A percentile compares a stretch with the other conserved stretches of the same genome.
These are phyloP conservation scores for Stenichneumon culpator DNA, from an alignment of 2,888 invertebrate species.

Conservation along the genomic window DNA sequence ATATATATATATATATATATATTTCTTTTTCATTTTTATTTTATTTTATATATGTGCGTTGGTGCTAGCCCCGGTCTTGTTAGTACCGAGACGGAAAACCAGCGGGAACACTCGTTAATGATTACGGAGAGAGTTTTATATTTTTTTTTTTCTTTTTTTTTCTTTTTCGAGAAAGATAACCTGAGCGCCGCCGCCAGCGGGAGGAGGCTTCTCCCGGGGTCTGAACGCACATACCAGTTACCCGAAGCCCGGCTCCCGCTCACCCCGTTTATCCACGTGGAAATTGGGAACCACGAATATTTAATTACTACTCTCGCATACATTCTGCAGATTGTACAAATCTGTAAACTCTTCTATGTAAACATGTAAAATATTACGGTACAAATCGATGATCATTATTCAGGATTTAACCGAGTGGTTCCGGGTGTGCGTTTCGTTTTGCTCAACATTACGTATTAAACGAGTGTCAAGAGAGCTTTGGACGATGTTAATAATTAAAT, in stretches of 20 bases:
- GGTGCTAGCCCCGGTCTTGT: constrained; percentile 62
- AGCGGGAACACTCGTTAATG: constrained; percentile 70
- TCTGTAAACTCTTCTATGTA: constrained; percentile 8
- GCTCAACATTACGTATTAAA: constrained; percentile 47
- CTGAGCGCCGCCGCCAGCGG: constrained; percentile 57
- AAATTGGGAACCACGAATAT: constrained; percentile 54
- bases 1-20: not conserved
- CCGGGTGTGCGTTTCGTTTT: constrained; percentile 26
- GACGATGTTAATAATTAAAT: constrained; percentile 52
- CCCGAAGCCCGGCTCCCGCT: constrained; percentile 25
- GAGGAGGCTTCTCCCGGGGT: constrained; percentile 54
- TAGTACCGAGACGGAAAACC: constrained; percentile 68
- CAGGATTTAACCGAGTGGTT: constrained; percentile 9
- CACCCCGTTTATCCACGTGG: constrained; percentile 3
- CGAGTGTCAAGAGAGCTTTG: constrained; percentile 38
- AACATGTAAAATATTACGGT: constrained; percentile 28
- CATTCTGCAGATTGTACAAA: not conserved
- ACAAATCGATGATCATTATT: constrained; percentile 38
- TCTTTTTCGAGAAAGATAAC: constrained; percentile 44
- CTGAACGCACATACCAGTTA: constrained; percentile 17
- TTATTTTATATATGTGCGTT: constrained; percentile 33
- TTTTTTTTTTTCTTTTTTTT: constrained; percentile 37
- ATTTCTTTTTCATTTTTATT: not conserved
- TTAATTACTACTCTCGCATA: constrained; percentile 41
- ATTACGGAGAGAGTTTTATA: constrained; percentile 65